Base-by-base conservation (phyloP, 2,888 invertebrate genomes). In the Spilosoma lubricipeda region DNA sequence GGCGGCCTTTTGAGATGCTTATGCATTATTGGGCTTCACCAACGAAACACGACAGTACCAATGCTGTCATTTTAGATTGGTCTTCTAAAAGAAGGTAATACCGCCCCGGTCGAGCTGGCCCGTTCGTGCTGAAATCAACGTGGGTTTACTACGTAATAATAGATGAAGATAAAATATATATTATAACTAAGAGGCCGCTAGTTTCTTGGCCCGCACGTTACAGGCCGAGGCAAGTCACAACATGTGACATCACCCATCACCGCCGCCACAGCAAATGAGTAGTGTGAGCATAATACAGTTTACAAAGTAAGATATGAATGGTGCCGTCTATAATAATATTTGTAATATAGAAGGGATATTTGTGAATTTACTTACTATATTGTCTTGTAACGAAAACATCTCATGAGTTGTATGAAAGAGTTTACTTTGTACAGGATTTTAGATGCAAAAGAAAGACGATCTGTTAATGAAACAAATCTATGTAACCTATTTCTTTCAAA, bases 201-300 rank as follows among this genome's bases (percentile, higher is more conserved):
- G 11, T 71, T 27, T 71, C 71, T 8, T 18, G 48, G 68, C 48
- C 68, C 45, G 18, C 3, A 56, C 13, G 7, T 33, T 15, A 11
- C 65, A 66, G 15, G 52, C 52, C n/a, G 52, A 13, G 7, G 64
- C 64, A 30, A 73, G 76, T 39, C 67, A 78, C 70, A 72, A 67
- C 56, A 67, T 68, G 75, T 82, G 81, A 82, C 72, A 76, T 82
- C 83, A 82, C 74, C 52, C 67, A 63, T 64, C 68, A 59, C 15
- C 64, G 63, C 39, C n/a, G 59, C 65, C 77, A 82, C 71, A 74
- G 73, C 66, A 76, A n/a, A 33, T 52, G 36, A 9, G 33, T 48
- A 27, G 48, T 13, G 36, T 13, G 39, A 52, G 52, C n/a, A 52
- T 27, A 56, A 69, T n/a, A 63, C 30, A 30, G n/a, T 52, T 65